Conservation (phyloP, 2,797 vertebrate genomes). For the Argyrosomus regius region DNA sequence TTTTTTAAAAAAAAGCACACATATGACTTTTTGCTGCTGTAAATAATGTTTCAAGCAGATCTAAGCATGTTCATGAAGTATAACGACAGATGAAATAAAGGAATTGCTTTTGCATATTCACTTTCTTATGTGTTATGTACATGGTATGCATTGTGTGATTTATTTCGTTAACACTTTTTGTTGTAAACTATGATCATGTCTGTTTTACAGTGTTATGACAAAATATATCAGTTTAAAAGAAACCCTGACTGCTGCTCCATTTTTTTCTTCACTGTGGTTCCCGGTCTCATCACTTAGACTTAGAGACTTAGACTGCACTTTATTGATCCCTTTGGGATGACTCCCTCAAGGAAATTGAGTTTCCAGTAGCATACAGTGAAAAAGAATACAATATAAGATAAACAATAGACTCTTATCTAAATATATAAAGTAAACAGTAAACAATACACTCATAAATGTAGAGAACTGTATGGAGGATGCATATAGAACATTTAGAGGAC, state of each 20-base stretch:
- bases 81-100: neutral
- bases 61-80: neutral
- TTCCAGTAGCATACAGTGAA: too few species aligned
- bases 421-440: too few species aligned
- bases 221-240: slow-evolving; percentile 8
- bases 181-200: neutral
- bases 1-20: neutral
- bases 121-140: neutral
- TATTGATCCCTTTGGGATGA: too few species aligned
- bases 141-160: neutral
- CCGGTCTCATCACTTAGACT: neutral
- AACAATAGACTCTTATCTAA: too few species aligned
- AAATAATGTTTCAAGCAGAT: neutral
- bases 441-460: too few species aligned
- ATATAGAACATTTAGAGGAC: too few species aligned
- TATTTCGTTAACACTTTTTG: neutral
- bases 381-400: too few species aligned
- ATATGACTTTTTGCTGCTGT: neutral
- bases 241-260: neutral
- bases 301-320: too few species aligned
- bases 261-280: neutral
- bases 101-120: neutral
- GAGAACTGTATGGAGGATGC: too few species aligned
- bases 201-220: neutral
- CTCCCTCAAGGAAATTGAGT: too few species aligned